Percentiles rank a stretch among this genome's conserved stretches.
Conservation (phyloP, 2,113 vertebrate species). For the Gopherus evgoodei region DNA sequence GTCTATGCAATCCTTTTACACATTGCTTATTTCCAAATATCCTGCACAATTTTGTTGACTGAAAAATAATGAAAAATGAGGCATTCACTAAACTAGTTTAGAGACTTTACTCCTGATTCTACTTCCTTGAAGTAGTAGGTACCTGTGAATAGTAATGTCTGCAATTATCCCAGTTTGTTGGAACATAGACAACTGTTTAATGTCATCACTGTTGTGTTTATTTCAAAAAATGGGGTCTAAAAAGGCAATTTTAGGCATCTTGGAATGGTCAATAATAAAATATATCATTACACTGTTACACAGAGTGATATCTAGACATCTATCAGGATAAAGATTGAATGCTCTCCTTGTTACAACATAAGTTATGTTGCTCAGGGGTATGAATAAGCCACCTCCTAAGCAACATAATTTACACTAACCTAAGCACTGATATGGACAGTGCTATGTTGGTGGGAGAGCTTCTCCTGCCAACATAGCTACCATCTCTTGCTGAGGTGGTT, state of each 20-base stretch:
- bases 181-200: not conserved
- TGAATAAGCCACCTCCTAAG: no score
- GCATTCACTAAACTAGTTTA: not conserved
- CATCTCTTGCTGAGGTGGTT: no score
- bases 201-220: not conserved
- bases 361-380: no score
- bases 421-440: no score
- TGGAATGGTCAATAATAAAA: not conserved
- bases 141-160: not conserved
- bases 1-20: not conserved
- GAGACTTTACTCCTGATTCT: not conserved
- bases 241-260: not conserved
- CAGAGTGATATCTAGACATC: not conserved
- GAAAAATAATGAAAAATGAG: not conserved
- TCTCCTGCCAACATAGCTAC: no score
- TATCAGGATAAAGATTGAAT: not conserved
- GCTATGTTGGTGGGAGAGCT: no score
- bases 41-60: not conserved
- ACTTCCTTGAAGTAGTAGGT: not conserved
- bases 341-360: not conserved
- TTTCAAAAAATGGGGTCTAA: not conserved
- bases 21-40: not conserved
- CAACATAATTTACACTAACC: no score
- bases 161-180: not conserved
- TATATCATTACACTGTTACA: not conserved